Conservation (phyloP, 2,888 invertebrate genomes). For the Sesamia inferens region DNA sequence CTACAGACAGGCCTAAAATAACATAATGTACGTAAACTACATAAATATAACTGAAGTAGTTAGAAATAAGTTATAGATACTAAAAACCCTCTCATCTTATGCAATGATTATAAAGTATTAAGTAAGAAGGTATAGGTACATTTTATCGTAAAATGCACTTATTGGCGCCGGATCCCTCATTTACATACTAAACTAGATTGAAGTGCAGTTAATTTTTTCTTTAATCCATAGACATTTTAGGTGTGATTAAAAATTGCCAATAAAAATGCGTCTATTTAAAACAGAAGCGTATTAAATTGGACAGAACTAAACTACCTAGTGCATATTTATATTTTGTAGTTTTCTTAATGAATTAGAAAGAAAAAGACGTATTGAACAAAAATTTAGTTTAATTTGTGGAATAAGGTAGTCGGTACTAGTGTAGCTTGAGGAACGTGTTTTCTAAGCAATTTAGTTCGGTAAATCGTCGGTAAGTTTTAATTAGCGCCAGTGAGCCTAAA, state of each 20-base stretch:
- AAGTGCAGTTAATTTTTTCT: no score
- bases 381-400: no score
- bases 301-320: no score
- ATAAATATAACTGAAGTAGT: slow-evolving; percentile 15
- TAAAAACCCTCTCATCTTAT: slow-evolving; percentile 37
- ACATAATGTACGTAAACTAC: slow-evolving; percentile 17
- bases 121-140: slow-evolving; percentile 30
- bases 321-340: no score
- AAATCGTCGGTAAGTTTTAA: slow-evolving; percentile 6
- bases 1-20: slow-evolving; percentile 44
- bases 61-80: slow-evolving; percentile 17
- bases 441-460: slow-evolving; percentile 24
- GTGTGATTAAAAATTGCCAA: no score
- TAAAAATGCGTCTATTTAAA: no score
- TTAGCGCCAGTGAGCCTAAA: slow-evolving; percentile 46
- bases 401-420: background rate
- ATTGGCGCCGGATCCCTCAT: no score
- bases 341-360: no score
- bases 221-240: no score
- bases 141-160: slow-evolving; percentile 44
- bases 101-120: slow-evolving; percentile 56
- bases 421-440: slow-evolving; percentile 32
- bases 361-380: no score
- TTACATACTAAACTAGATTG: no score
- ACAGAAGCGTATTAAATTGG: no score